A percentile compares a stretch with the other conserved stretches of the same genome.
These are phyloP conservation scores for Drosophila atroscutellata DNA, from an alignment of 2,888 invertebrate species.

Conservation along the genomic window DNA sequence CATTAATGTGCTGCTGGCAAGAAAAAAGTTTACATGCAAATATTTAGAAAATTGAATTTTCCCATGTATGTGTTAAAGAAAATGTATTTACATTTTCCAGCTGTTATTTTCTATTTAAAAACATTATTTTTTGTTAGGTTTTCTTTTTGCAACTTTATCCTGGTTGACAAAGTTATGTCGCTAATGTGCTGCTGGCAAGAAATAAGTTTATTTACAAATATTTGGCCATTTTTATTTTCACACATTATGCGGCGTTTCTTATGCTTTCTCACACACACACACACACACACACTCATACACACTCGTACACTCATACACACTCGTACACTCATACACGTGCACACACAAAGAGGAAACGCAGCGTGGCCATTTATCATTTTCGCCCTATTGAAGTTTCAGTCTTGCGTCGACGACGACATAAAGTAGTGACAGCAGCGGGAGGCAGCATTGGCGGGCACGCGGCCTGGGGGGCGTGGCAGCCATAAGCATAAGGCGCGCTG, in stretches of 20 bases:
- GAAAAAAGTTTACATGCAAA: not conserved
- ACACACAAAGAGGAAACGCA: conserved; percentile 56
- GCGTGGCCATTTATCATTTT: conserved; percentile 78
- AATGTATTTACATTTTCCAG: not conserved
- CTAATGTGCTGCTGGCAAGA: conserved; percentile 48
- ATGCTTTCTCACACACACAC: conserved; percentile 19
- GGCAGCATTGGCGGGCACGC: conserved; percentile 25
- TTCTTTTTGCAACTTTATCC: conserved; percentile 5
- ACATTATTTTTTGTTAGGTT: not conserved
- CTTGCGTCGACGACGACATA: conserved; percentile 74
- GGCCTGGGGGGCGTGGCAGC: conserved; percentile 44
- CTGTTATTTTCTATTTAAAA: not conserved
- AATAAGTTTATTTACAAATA: conserved; percentile 52
- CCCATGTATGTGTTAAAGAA: not conserved
- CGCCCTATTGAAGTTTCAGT: conserved; percentile 79
- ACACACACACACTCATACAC: conserved; percentile 9
- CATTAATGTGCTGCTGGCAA: not conserved
- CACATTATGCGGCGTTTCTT: conserved; percentile 58
- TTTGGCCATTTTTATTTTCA: conserved; percentile 72
- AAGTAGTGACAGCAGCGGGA: conserved; percentile 69
- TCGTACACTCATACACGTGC: conserved; percentile 1
- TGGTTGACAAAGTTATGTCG: conserved; percentile 39
- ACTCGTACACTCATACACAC: conserved; percentile 9
- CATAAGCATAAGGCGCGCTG: conserved; percentile 57
- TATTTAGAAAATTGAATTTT: too few species aligned